phyloP scores from a whole-genome alignment of 2,888 invertebrate genomes.

The Drosophila mulleri region DNA sequence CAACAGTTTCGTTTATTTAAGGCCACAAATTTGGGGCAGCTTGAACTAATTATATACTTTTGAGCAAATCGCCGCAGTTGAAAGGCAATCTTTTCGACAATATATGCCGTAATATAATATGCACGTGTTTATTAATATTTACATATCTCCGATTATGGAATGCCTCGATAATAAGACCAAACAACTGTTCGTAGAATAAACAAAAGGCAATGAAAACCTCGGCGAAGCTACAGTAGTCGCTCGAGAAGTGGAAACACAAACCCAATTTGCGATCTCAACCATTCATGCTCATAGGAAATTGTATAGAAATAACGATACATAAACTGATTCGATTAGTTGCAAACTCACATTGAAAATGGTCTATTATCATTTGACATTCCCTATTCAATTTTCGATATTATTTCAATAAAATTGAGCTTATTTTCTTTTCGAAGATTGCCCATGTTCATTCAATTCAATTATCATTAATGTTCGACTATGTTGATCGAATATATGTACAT shows the following conservation, averaged over 20 bases:
- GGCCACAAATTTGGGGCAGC: constrained; percentile 6
- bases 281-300: not conserved
- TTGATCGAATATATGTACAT: not conserved
- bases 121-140: not conserved
- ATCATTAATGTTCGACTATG: constrained; percentile 7
- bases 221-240: constrained; percentile 2
- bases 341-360: too few relatives aligned
- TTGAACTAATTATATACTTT: constrained; percentile 8
- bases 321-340: not conserved
- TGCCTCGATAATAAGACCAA: not conserved
- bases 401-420: not conserved
- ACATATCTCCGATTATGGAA: not conserved
- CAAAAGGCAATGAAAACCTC: not conserved
- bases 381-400: not conserved
- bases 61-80: not conserved
- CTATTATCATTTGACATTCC: not conserved
- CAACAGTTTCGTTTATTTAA: constrained; percentile 11
- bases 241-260: not conserved
- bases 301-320: too few relatives aligned
- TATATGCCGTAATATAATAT: constrained; percentile 5
- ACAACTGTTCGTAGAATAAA: constrained; percentile 1
- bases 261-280: too few relatives aligned
- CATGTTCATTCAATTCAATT: constrained; percentile 3
- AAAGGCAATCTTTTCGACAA: not conserved
- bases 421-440: not conserved